phyloP scores from a whole-genome alignment of 2,888 invertebrate genomes.

The Malthinus seriepunctatus region DNA sequence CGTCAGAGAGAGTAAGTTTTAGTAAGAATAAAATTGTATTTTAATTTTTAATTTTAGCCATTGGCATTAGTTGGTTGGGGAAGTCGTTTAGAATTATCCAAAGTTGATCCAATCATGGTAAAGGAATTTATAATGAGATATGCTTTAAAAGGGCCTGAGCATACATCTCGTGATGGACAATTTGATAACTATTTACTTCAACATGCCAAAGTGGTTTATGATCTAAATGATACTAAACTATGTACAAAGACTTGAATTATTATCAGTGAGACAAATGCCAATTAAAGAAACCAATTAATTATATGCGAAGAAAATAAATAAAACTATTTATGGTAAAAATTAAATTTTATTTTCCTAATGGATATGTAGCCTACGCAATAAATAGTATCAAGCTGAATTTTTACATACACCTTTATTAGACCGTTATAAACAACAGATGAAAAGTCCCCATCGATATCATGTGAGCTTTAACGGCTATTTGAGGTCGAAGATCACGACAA shows the following conservation, averaged over 20 bases:
- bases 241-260: constrained; percentile 47
- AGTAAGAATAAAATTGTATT: constrained; percentile 7
- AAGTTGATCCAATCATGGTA: constrained; percentile 61
- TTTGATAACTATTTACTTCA: constrained; percentile 56
- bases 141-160: constrained; percentile 65
- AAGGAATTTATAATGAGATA: constrained; percentile 65
- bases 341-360: too few relatives aligned
- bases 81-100: constrained; percentile 70
- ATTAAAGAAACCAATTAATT: too few relatives aligned
- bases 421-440: too few relatives aligned
- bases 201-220: constrained; percentile 54
- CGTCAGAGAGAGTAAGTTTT: constrained; percentile 60
- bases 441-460: too few relatives aligned
- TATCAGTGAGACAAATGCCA: too few relatives aligned
- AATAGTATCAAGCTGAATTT: too few relatives aligned
- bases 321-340: too few relatives aligned
- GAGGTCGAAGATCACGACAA: too few relatives aligned
- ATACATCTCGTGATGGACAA: constrained; percentile 58
- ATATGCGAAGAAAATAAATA: too few relatives aligned
- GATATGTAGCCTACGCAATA: too few relatives aligned
- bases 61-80: constrained; percentile 78
- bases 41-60: constrained; percentile 59
- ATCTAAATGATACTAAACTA: constrained; percentile 52
- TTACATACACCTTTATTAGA: too few relatives aligned
- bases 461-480: too few relatives aligned